Conservation (phyloP, 2,797 vertebrate genomes). For the Sphenopsis melanotis region DNA sequence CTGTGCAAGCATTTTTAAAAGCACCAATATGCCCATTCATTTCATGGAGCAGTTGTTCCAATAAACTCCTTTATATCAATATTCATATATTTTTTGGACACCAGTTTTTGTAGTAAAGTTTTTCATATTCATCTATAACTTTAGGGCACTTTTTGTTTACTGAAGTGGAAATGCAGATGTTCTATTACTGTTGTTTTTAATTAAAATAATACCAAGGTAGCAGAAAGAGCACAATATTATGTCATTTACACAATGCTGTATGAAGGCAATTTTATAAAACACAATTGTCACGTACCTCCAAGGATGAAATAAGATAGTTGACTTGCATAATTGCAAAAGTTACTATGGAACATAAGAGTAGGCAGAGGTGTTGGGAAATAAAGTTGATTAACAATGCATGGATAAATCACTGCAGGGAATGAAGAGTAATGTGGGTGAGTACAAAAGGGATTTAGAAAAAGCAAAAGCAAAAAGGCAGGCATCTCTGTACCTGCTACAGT, state of each 20-base stretch:
- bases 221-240: neutral
- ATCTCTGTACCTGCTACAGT: neutral
- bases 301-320: neutral
- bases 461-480: neutral
- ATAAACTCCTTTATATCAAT: neutral
- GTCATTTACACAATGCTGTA: neutral
- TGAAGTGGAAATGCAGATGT: neutral
- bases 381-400: neutral
- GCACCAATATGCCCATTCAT: neutral
- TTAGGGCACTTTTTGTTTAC: neutral
- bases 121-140: neutral
- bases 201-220: neutral
- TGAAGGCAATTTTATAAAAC: neutral
- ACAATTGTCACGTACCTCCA: neutral
- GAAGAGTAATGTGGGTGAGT: neutral
- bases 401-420: neutral
- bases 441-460: neutral
- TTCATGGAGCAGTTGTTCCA: neutral
- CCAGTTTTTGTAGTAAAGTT: neutral
- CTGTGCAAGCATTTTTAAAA: neutral
- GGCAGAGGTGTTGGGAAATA: conserved; percentile 9
- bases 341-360: neutral
- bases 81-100: neutral
- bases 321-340: neutral
- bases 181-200: neutral